phyloP scores from a whole-genome alignment of 2,888 invertebrate genomes.

The Oligia strigilis region DNA sequence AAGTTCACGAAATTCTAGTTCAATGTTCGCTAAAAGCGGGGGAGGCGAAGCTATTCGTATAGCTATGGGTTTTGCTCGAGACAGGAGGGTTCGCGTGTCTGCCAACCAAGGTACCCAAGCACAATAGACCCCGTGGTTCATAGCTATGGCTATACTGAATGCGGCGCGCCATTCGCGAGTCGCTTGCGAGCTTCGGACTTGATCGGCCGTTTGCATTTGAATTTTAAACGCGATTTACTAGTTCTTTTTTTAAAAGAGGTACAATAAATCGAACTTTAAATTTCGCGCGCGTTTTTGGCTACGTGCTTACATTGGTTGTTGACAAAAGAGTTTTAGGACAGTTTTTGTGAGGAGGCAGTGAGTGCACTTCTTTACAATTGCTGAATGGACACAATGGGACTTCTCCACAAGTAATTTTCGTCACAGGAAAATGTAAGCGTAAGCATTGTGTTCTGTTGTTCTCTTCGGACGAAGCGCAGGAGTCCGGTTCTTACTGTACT shows the following conservation, averaged over 20 bases:
- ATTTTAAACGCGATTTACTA: constrained; percentile 74
- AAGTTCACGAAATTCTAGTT: constrained; percentile 65
- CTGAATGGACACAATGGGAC: constrained; percentile 84
- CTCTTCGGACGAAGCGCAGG: constrained; percentile 58
- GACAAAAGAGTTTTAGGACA: constrained; percentile 66
- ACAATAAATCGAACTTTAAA: constrained; percentile 53
- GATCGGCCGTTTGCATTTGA: constrained; percentile 86
- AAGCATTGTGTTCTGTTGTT: constrained; percentile 82
- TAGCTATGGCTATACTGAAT: constrained; percentile 80
- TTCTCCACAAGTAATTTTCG: constrained; percentile 84
- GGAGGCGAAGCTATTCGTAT: constrained; percentile 71
- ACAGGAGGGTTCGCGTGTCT: constrained; percentile 87
- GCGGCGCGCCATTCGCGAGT: constrained; percentile 84
- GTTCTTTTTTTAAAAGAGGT: constrained; percentile 57
- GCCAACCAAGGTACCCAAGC: constrained; percentile 76
- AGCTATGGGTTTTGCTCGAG: constrained; percentile 75
- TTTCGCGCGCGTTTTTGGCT: constrained; percentile 39
- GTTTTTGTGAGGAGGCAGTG: constrained; percentile 74
- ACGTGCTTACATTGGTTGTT: constrained; percentile 41
- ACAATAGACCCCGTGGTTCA: constrained; percentile 85
- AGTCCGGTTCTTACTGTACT: constrained; percentile 49
- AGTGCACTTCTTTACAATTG: constrained; percentile 76
- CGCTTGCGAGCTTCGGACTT: constrained; percentile 85
- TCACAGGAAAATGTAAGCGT: constrained; percentile 88
- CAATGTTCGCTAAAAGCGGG: constrained; percentile 67